These are phyloP conservation scores for Gymnothorax javanicus DNA, from an alignment of 2,797 vertebrate species.

Conservation along the genomic window DNA sequence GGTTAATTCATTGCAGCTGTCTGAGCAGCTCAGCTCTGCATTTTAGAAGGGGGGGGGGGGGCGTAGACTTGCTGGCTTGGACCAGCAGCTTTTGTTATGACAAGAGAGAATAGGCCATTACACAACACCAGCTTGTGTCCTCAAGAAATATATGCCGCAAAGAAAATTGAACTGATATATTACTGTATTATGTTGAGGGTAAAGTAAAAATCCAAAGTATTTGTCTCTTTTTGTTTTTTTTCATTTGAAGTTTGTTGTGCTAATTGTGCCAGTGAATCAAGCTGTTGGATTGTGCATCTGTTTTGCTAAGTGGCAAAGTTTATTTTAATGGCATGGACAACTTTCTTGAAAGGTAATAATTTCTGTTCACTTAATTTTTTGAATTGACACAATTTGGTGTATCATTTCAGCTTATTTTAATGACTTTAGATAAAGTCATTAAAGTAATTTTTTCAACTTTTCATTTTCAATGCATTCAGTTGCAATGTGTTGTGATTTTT, in stretches of 20 bases:
- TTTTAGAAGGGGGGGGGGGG: neutral
- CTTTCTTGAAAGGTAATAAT: neutral
- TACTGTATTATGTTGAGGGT: constrained; percentile 25
- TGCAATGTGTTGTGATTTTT: too few relatives aligned
- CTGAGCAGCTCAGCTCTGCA: constrained; percentile 25
- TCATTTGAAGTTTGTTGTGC: neutral
- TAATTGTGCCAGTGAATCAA: neutral
- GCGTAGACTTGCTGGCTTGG: constrained; percentile 19
- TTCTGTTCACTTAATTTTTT: neutral
- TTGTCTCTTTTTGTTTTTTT: neutral
- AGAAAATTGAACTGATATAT: constrained; percentile 30
- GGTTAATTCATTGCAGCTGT: constrained; percentile 39
- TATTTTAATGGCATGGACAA: neutral
- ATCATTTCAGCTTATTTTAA: too few relatives aligned
- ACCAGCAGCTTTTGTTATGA: constrained; percentile 33
- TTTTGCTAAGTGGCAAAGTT: neutral
- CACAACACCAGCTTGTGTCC: constrained; percentile 33
- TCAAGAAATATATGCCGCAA: constrained; percentile 28
- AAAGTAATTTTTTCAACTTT: too few relatives aligned
- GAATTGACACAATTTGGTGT: too few relatives aligned
- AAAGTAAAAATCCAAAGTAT: constrained; percentile 1
- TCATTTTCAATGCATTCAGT: too few relatives aligned
- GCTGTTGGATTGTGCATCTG: neutral
- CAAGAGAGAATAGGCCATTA: constrained; percentile 38
- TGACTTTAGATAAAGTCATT: too few relatives aligned